Base-by-base conservation (phyloP, 2,888 invertebrate genomes). In the Adineta ricciae region DNA sequence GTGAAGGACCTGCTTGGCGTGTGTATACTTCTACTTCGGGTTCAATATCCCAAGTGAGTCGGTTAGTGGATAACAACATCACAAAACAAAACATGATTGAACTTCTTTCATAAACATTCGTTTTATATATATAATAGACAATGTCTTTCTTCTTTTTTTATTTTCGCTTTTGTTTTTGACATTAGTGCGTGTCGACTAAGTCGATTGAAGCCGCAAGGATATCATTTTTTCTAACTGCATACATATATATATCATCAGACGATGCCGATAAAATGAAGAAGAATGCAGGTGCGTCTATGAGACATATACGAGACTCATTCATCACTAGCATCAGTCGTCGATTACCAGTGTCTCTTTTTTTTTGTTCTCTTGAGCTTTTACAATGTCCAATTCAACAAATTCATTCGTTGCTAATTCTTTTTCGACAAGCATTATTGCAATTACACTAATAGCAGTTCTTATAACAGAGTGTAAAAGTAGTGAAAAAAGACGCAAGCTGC, bases 31-130 rank as follows among this genome's bases (percentile, higher is more conserved):
- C 27, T 64, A 32, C 14, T 64, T 64, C 32, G 14, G 64, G 64
- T 64, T 64, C 64, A 64, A 64, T 64, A 64, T 32, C 64, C 64
- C 64, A 64, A 64, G 64, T 64, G 64, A 9, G 64, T 64, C 16
- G 64, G 64, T 64, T 64, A 64, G 64, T 64, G 64, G 64, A 64
- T 64, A 64, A 64, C 64, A 64, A 64, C 64, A 64, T 64, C 64
- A 27, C 64, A 64, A 64, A 64, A 64, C 64, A 64, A 64, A 64
- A 64, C 64, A 64, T 32, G 64, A 32, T 64, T 64, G 64, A 64
- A 64, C 64, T 64, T 64, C 64, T 64, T 64, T 64, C 11, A 64
- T 64, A 64, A 64, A 64, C 16, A 64, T 50, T 19, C 50, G 19
- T 64, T 46, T 46, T 46, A 5, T 46, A 54, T n/a, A 54, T 54